Percentiles rank a stretch among this genome's conserved stretches.
These are phyloP conservation scores for Dione juno DNA, from an alignment of 2,888 invertebrate genomes.

Conservation along the genomic window DNA sequence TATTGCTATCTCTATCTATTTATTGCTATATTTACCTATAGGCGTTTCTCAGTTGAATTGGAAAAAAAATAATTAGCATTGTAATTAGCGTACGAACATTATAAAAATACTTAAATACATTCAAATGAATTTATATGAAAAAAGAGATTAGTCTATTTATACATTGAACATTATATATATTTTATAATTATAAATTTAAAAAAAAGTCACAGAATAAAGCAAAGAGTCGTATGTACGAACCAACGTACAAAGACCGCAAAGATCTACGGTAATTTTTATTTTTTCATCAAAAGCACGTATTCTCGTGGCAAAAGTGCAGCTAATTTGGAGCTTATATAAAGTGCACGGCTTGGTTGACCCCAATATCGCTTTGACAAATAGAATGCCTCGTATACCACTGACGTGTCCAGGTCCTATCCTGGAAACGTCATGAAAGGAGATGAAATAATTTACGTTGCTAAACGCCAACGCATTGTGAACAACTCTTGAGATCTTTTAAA, in stretches of 20 bases:
- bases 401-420: background rate
- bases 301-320: conserved; percentile 27
- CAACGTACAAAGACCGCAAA: conserved; percentile 22
- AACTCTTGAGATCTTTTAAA: conserved; percentile 17
- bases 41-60: no score
- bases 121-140: background rate
- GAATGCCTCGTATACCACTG: background rate
- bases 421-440: conserved; percentile 20
- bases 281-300: conserved; percentile 24
- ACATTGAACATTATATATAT: background rate
- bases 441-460: conserved; percentile 14
- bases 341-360: conserved; percentile 30
- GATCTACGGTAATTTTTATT: conserved; percentile 23
- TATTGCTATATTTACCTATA: no score
- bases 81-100: background rate
- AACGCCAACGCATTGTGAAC: background rate
- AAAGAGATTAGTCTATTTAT: background rate
- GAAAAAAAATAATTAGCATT: no score
- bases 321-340: conserved; percentile 34
- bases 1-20: no score
- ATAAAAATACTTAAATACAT: background rate
- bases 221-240: background rate
- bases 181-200: conserved; percentile 24
- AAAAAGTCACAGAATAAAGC: conserved; percentile 14
- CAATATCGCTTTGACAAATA: conserved; percentile 22